Evolutionary conservation across 2,113 vertebrate species (phyloP), one percentile per base, ranked within the genome.

Genomic region (Melospiza melodia): DNA sequence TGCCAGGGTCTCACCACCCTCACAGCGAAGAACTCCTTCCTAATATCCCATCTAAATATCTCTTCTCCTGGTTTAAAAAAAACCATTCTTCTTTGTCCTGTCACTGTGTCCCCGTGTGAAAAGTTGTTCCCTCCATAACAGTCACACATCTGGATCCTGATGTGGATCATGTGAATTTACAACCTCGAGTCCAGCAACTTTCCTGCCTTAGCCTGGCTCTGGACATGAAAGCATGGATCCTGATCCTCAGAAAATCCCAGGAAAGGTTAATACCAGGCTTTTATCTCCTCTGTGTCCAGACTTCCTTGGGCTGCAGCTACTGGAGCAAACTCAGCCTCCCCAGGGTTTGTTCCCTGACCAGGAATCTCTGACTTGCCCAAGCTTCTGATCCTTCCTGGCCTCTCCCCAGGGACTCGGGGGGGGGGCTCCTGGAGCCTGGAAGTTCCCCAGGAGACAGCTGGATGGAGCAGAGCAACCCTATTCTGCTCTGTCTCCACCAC

Each of bases 61-160:
- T 49, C 21, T 33, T n/a, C 35, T 27, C 43, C 37, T 51, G 43
- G 43, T 43, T 73, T 57, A 23, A 73, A 81, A 41, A 23, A 73
- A 81, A 41, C 17, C 30, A 35, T 22, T 41, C 24, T 30, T 2
- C 17, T n/a, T 48, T 41, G 17, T 31, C 39, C 39, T 48, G 25
- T 31, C 46, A 22, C 27, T 24, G 11, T 30, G 5, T 52, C 10
- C 37, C 44, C 0, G 0, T 22, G 28, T n/a, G 58, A 39, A 46
- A 30, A 30, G 24, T 54, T n/a, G 11, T 48, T 61, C 31, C 19
- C 27, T 28, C n/a, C 48, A 46, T 5, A n/a, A 14, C 39, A 35
- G 16, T 4, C 44, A 27, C 35, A 48, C 19, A 41, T 19, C 21
- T 57, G 30, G 39, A 55, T 52, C 8, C 33, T 37, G 21, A 33